Evolutionary conservation across 2,797 vertebrate genomes (phyloP), one percentile per base, ranked within the genome.

Genomic region (Pagetopsis macropterus): DNA sequence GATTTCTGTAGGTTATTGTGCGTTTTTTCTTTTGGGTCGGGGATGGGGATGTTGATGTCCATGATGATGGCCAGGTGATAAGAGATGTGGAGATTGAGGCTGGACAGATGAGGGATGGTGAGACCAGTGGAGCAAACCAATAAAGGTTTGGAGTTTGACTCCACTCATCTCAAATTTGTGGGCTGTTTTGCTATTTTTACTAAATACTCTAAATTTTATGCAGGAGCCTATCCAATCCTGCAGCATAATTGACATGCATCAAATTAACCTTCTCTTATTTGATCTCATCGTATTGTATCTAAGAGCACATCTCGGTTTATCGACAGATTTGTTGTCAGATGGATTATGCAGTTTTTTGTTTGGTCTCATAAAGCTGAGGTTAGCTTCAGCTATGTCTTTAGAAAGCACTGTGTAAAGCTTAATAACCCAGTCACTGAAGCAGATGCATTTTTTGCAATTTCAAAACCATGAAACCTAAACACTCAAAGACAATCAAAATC

Each of bases 161-260:
- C 14, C 33, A 17, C 21, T 10, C 3, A 41, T 21, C 50, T 65
- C 1, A 43, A 52, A 27, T 5, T 15, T 2, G 27, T 43, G 37
- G 15, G 21, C 27, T 52, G 17, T 49, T 51, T 51, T 45, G n/a
- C 9, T 9, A 49, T 23, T 44, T 33, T n/a, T 23, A 45, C 40
- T 33, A 52, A 54, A 55, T 46, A 55, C 23, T 33, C 41, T 62
- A 62, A n/a, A 63, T 51, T 17, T 2, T 44, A 56, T 48, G 21
- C 21, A 21, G 21, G 21, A 21, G 33, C 33, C 33, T 33, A 48
- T 27, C 23, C 45, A 60, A 54, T 45, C 43, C 17, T 58, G 37
- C 54, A 9, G 13, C 3, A 27, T 4, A 58, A 43, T 11, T 48
- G 15, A 41, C 8, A 63, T 55, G 46, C 45, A 51, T 46, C 41